Base-by-base conservation (phyloP, 2,797 vertebrate genomes). In the Aplochiton taeniatus region DNA sequence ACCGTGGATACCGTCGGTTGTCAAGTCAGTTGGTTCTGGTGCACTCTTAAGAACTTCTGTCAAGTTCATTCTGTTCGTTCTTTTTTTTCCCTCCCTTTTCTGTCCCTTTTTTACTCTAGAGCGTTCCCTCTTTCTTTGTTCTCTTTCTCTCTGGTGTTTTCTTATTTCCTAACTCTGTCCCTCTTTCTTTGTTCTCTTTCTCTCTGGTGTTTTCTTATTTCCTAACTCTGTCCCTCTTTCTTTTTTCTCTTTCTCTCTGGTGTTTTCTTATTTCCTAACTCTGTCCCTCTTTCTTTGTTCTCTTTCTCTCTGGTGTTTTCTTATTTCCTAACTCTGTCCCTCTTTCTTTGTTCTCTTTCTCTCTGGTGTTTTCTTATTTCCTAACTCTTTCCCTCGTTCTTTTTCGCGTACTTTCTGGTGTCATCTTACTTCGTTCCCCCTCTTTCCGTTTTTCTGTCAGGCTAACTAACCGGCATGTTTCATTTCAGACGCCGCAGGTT, bases 1-100 rank as follows among this genome's bases (percentile, higher is more conserved):
- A 95, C 94, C 90, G 92, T 59, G 91, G 96, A 95, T 98, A 96
- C 93, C 94, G 93, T 47, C 96, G 96, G 91, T 90, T 94, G 91
- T 94, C 95, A 96, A 98, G 94, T 98, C 95, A 90, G 79, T 97
- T 94, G 93, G 87, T 85, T 87, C 91, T 88, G 82, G 86, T 82
- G 77, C 43, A 16, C 9, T 17, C 16, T n/a, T 46, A 85, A 56
- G 90, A 84, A 87, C 31, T 74, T 87, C 90, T 88, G 48, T 78
- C 67, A 77, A 87, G 90, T 89, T 79, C 74, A 85, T 68, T 70
- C 86, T 89, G 90, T 90, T 79, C 74, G 86, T 68, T 68, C 86
- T 79, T 85, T 8, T 86, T 83, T 76, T 74, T 70, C 70, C 80
- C 8, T 84, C 82, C 70, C 87, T 86, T 51, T 17, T 44, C 13